Base-by-base conservation (phyloP, 2,888 invertebrate species). In the Tromatobia lineatoria region DNA sequence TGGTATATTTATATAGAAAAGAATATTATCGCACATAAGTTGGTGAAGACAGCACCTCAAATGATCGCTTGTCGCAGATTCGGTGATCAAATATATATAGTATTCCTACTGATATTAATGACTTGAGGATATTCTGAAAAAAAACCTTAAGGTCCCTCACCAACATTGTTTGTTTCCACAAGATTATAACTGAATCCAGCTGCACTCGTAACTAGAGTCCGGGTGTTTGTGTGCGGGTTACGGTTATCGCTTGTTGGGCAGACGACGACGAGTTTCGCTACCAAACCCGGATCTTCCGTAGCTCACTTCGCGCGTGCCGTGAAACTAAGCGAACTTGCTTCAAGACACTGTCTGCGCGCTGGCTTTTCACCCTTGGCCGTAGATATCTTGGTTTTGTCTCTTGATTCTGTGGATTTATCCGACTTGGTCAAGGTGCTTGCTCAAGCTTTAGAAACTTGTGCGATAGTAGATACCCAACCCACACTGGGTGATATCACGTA, bases 391-490 rank as follows among this genome's bases (percentile, higher is more conserved):
- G 79, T 79, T 73, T 79, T 66, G 71, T 79, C 71, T 45, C 79
- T 78, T 29, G 61, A 38, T 71, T 79, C 79, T 73, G 73, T 73
- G 42, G 71, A 79, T 79, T 79, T 79, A 79, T 73, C 79, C 54
- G 71, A 73, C 79, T 73, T 66, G 71, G 79, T 79, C 79, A 79
- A 79, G 71, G 47, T 70, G 61, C 61, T 59, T 15, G 77, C 45
- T 57, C 29, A 64, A 73, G 52, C 66, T 73, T 57, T 34, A 64
- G 66, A 66, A 73, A 71, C 71, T 71, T 54, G 66, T 8, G 54
- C 71, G 64, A 79, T 71, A 66, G 45, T 29, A 54, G 54, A 61
- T 61, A 73, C 18, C 69, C 54, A 8, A 69, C 45, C 47, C 67
- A 45, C 38, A 20, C 18, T 23, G 34, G 18, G 34, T 18, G 11